Evolutionary conservation across 1,140 invertebrate species (phyloP), one percentile per base, ranked within the genome.

Genomic region (Neodiprion virginianus): DNA sequence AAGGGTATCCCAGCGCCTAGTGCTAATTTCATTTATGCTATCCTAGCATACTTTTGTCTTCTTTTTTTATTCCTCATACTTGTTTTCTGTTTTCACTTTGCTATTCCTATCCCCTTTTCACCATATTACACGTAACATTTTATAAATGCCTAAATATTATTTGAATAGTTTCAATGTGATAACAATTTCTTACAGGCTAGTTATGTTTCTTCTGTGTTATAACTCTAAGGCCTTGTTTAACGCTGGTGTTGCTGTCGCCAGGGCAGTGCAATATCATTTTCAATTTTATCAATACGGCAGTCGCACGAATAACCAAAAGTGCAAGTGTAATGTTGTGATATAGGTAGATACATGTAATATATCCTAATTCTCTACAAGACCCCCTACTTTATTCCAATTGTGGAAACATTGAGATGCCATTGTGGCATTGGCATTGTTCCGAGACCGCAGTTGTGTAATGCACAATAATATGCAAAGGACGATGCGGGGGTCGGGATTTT

Each of bases 121-220:
- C 50, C 67, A 69, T 61, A 61, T 14, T 40, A 61, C 28, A 61
- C 14, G 12, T 74, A 67, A 28, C 12, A 21, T 66, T 12, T 48
- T 69, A 21, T 68, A 71, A 77, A 75, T 61, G 66, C 72, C 72
- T 78, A 75, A 71, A 73, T 77, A 70, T 77, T 75, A 75, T 50
- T 69, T 72, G 23, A 75, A 75, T 66, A 75, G 72, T 72, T 76
- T 77, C 74, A 79, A 79, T 53, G 9, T 80, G 81, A 83, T 80
- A 83, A 84, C 80, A 84, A 83, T 79, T 78, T 74, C 82, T 84
- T 82, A 83, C 75, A 79, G 78, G 73, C 80, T 83, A 84, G 75
- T 80, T 84, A 82, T 84, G 82, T 84, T 84, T 84, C 82, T 82
- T 75, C 67, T 82, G 82, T 83, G 76, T 83, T 84, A 83, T 53